Evolutionary conservation across 2,113 vertebrate genomes (phyloP).

Genomic region (Ardeotis arabs): DNA sequence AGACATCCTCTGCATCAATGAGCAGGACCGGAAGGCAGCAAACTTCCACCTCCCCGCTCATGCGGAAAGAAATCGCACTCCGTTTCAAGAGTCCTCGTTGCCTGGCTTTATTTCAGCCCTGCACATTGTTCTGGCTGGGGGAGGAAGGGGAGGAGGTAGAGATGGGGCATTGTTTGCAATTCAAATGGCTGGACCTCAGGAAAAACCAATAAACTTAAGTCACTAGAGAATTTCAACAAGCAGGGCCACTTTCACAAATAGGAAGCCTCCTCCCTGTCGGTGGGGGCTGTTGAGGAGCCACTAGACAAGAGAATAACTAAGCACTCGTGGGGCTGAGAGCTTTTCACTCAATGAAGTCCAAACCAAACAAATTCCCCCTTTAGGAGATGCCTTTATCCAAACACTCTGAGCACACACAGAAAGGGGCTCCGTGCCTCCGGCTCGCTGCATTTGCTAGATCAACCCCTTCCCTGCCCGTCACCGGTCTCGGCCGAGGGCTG

Average conservation of each 20-base stretch:
- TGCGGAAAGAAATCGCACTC: slow-evolving; percentile 16
- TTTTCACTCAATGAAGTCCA: slow-evolving; percentile 71
- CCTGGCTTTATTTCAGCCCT: slow-evolving; percentile 45
- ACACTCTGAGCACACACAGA: slow-evolving; percentile 15
- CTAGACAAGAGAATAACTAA: slow-evolving; percentile 67
- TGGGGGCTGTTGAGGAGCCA: slow-evolving; percentile 54
- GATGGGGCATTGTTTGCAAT: slow-evolving; percentile 65
- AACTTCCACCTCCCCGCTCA: slow-evolving; percentile 29
- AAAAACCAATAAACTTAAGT: slow-evolving; percentile 73
- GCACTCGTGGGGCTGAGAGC: slow-evolving; percentile 67
- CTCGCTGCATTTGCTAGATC: background rate
- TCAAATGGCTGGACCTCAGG: slow-evolving; percentile 61
- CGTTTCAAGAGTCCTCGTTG: background rate
- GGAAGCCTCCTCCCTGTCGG: slow-evolving; percentile 5
- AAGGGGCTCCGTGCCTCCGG: fast-evolving
- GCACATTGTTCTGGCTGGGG: slow-evolving; percentile 46
- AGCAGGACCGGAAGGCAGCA: slow-evolving; percentile 40
- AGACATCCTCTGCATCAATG: slow-evolving; percentile 23
- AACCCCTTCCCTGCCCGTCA: background rate
- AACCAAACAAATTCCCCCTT: slow-evolving; percentile 68
- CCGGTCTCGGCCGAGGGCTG: fast-evolving
- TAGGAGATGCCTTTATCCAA: slow-evolving; percentile 30
- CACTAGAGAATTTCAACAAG: slow-evolving; percentile 65
- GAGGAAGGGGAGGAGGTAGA: background rate
- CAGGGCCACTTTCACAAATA: slow-evolving; percentile 39